These are phyloP conservation scores for Diacarnus erythraeanus DNA, from an alignment of 37 sponge, comb jelly and placozoan genomes.

Conservation along the genomic window DNA sequence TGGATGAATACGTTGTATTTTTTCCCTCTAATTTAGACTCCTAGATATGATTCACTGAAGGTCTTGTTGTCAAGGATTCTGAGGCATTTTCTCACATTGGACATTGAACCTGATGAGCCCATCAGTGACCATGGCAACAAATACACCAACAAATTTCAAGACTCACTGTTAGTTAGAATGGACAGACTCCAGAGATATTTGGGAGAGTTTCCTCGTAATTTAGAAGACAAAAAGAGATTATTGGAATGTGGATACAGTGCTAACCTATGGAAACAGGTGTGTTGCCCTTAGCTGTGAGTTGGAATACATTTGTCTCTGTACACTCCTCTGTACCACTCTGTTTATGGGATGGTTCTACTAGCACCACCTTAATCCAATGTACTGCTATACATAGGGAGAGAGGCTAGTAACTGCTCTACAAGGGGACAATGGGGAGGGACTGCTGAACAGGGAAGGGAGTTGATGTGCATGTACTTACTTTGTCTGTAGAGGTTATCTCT, in stretches of 20 bases:
- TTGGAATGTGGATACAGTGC: constrained; percentile 49
- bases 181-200: constrained; percentile 18
- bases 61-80: constrained; percentile 16
- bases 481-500: constrained; percentile 9
- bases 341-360: no score
- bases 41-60: constrained; percentile 62
- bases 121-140: not conserved
- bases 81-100: constrained; percentile 42
- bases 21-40: constrained; percentile 13
- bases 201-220: constrained; percentile 47
- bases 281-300: no score
- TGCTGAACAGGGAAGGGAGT: no score
- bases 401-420: no score
- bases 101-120: not conserved
- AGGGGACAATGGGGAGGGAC: no score
- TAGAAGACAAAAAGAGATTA: constrained; percentile 32
- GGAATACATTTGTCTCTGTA: no score
- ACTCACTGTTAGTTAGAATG: constrained; percentile 14
- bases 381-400: no score
- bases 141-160: not conserved
- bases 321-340: no score
- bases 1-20: no score
- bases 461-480: not conserved
- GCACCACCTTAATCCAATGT: no score
- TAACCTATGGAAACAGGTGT: constrained; percentile 46